Evolutionary conservation across 2,888 invertebrate species (phyloP).

Genomic region (Boloria euphrosyne): DNA sequence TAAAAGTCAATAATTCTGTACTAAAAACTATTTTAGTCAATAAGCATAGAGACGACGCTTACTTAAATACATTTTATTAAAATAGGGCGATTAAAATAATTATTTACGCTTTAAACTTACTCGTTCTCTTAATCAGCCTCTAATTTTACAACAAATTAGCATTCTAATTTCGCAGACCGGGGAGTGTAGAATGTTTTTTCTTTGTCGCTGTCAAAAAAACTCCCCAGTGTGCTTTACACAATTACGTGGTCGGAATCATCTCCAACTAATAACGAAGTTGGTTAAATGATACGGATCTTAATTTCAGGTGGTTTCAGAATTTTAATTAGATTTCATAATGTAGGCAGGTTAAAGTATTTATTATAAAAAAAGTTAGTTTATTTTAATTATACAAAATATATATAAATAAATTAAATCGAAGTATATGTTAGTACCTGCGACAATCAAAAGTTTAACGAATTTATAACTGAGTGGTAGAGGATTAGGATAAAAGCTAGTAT

Average conservation of each 20-base stretch:
- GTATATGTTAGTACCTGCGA: no score
- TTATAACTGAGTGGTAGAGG: no score
- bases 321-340: conserved; percentile 26
- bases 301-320: conserved; percentile 25
- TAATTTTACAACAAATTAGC: conserved; percentile 6
- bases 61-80: no score
- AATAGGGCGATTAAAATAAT: background rate
- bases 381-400: background rate
- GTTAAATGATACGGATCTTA: conserved; percentile 28
- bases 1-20: no score
- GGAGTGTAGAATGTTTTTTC: conserved; percentile 8
- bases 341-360: background rate
- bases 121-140: conserved; percentile 6
- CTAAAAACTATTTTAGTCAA: no score
- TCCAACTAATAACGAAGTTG: conserved; percentile 7
- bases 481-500: no score
- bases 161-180: conserved; percentile 14
- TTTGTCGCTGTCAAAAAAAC: conserved; percentile 9
- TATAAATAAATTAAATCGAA: background rate
- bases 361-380: background rate
- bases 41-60: no score
- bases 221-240: conserved; percentile 10
- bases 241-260: conserved; percentile 22
- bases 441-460: no score
- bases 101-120: background rate